Evolutionary conservation across 2,888 invertebrate genomes (phyloP), one percentile per base, ranked within the genome.

Genomic region (Andrena minutula): DNA sequence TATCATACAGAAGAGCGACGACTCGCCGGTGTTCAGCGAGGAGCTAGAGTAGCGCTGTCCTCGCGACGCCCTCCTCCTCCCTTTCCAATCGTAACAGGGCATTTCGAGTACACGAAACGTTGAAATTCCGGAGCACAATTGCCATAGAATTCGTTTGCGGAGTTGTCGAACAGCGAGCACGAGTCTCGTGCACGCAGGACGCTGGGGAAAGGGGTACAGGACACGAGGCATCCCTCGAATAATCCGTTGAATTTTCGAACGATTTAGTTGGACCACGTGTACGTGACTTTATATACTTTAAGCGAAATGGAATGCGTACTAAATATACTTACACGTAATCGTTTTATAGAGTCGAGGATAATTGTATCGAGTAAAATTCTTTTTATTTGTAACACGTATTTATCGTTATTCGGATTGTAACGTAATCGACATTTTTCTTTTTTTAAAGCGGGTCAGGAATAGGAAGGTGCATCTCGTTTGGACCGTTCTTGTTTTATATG

Each of bases 1-100:
- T 35, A 80, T 89, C 16, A 76, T 89, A 56, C 87, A 86, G 51
- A 90, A 90, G 53, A 89, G 86, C 41, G 80, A 70, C 30, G 90
- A 87, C 32, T 85, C 75, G 7, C 35, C 81, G 0, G 28, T 53
- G 23, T 51, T 69, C 28, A 20, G 2, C 26, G 76, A 77, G 0
- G 77, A 84, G 12, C 72, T 61, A 2, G 65, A 88, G 68, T 81
- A 68, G 47, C 61, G 71, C n/a, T 4, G 49, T 16, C 10, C 4
- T 26, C 47, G 10, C 47, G 10, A 23, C 35, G 56, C 12, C 12
- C 3, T 66, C 28, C 41, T 65, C 64, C 7, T 30, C 28, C 30
- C 60, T 30, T 30, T 30, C 28, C 32, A 30, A 12, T 58, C 16
- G 26, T 26, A 56, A 23, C 23, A 56, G 41, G 41, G 41, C 41